A percentile compares a stretch with the other conserved stretches of the same genome.
Evolutionary conservation across 35 echinoderm and acorn worm species (phyloP).

Genomic region (Heliocidaris erythrogramma): DNA sequence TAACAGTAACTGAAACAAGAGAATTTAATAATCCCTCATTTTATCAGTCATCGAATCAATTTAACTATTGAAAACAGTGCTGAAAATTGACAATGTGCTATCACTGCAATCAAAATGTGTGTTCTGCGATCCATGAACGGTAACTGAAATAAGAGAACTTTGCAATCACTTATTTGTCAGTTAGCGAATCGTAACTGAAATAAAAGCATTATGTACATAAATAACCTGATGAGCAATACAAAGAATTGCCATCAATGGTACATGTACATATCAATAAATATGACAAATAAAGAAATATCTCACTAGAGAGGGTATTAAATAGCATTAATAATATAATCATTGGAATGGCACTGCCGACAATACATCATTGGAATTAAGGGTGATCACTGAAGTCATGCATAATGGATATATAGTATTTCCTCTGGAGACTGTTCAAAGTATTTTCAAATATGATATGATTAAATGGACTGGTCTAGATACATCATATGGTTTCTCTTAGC

Average conservation of each 20-base stretch:
- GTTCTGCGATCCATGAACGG: background rate
- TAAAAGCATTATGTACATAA: background rate
- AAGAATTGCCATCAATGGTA: background rate
- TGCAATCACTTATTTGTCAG: background rate
- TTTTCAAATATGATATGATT: background rate
- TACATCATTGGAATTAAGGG: no score
- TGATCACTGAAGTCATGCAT: no score
- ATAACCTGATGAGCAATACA: background rate
- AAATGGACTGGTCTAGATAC: background rate
- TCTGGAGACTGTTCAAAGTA: background rate
- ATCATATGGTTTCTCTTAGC: background rate
- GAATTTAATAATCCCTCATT: background rate
- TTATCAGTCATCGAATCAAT: background rate
- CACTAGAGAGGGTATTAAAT: background rate
- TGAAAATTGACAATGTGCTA: background rate
- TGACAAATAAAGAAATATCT: background rate
- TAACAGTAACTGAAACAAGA: background rate
- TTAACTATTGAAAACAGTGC: background rate
- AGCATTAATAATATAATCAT: no score
- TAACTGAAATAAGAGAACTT: background rate
- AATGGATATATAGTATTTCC: no score
- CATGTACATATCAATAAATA: background rate
- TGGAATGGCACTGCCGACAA: no score
- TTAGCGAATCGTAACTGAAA: background rate
- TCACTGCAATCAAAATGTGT: background rate